Base-by-base conservation (phyloP, 2,888 invertebrate genomes). In the Patella depressa region DNA sequence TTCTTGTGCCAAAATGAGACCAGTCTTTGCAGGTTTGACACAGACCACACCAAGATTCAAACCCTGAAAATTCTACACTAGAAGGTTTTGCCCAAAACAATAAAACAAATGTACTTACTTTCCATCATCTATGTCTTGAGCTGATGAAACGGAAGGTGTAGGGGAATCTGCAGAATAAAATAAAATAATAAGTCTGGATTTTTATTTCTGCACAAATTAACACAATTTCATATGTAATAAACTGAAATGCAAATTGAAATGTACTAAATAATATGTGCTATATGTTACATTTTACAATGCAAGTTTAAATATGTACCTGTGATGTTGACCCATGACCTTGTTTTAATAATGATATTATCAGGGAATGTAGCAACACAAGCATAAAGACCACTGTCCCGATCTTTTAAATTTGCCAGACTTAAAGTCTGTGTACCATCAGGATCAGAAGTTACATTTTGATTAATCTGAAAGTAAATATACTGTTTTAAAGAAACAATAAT, bases 361-460 rank as follows among this genome's bases (percentile, higher is more conserved):
- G 82, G 82, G 74, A 84, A 81, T 76, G 78, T 82, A 65, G 85
- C 87, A 12, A 85, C 83, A 81, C 91, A 90, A 34, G 85, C 79
- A 81, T 90, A 91, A 54, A 79, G 81, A 19, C 90, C 91, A 19
- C 84, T 83, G 80, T 91, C 90, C 12, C 85, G 83, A 29, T 82
- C 76, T 55, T 80, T 82, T 7, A 86, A 83, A 70, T 85, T 82
- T 73, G 81, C 95, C 84, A 97, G 94, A 45, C 94, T 94, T 73
- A 98, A 91, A 75, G 85, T 85, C 79, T 90, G 89, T 53, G 85
- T 85, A 3, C 88, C 87, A 29, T 87, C 84, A 34, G 79, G 24
- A 55, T 83, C 82, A 70, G 57, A 79, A 11, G 53, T 74, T 2
- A 71, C 71, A 7, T 79, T 74, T 74, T 69, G 53, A 12, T 73